Conservation (phyloP, 2,888 invertebrate genomes). For the Tubiluchus corallicola region DNA sequence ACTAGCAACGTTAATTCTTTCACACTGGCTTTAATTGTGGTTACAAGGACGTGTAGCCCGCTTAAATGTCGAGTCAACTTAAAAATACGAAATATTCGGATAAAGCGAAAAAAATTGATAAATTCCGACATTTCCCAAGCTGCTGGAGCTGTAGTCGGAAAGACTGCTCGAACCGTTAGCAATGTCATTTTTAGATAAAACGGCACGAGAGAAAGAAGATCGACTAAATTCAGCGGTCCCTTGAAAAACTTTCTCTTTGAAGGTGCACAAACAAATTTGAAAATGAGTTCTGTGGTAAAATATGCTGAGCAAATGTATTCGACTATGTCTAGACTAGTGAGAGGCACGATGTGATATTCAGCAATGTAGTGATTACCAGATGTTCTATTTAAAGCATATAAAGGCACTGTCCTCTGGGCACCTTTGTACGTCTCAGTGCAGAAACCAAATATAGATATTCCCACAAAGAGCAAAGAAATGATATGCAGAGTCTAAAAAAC, state of each 20-base stretch:
- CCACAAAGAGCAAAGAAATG: too few relatives aligned
- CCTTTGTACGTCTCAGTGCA: too few relatives aligned
- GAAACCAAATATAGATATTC: too few relatives aligned
- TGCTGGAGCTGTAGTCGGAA: constrained; percentile 28
- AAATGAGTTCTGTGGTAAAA: constrained; percentile 24
- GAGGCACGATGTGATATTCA: too few relatives aligned
- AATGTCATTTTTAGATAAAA: constrained; percentile 19
- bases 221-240: constrained; percentile 21
- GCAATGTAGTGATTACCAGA: too few relatives aligned
- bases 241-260: constrained; percentile 16
- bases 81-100: constrained; percentile 25
- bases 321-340: constrained; percentile 17
- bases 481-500: too few relatives aligned
- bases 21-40: constrained; percentile 24
- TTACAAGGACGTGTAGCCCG: constrained; percentile 24
- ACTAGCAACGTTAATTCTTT: constrained; percentile 23
- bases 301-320: constrained; percentile 22
- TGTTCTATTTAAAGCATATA: too few relatives aligned
- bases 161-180: constrained; percentile 14
- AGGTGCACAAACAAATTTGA: constrained; percentile 18
- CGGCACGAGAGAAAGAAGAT: constrained; percentile 22
- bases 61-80: constrained; percentile 24
- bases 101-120: constrained; percentile 22
- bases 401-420: too few relatives aligned
- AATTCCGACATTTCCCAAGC: constrained; percentile 16